These are phyloP conservation scores for Euzetes globulus DNA, from an alignment of 2,888 invertebrate species.

Conservation along the genomic window DNA sequence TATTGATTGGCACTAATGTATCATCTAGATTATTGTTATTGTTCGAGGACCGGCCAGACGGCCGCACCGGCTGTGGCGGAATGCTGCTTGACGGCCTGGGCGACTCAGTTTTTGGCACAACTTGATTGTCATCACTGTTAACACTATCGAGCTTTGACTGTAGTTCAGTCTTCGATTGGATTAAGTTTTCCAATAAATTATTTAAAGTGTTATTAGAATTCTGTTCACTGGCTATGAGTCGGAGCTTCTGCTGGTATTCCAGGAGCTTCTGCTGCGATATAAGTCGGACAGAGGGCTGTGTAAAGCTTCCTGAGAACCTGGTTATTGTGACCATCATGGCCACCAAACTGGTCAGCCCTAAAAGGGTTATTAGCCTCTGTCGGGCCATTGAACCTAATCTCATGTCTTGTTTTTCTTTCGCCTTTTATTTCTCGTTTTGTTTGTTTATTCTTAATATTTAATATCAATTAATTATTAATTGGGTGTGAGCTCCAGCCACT, in stretches of 20 bases:
- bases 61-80: too few species aligned
- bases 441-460: too few species aligned
- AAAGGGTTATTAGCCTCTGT: conserved; percentile 23
- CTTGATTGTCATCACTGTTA: not conserved
- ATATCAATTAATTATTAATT: too few species aligned
- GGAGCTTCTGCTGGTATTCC: not conserved
- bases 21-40: too few species aligned
- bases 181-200: conserved; percentile 7
- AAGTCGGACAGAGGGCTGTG: not conserved
- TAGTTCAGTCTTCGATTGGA: not conserved
- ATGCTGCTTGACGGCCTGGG: too few species aligned
- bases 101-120: too few species aligned
- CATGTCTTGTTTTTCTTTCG: too few species aligned
- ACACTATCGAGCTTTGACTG: not conserved
- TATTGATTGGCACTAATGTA: too few species aligned
- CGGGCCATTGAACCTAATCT: not conserved
- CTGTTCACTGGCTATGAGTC: not conserved
- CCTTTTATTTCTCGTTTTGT: too few species aligned
- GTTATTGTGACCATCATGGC: conserved; percentile 21
- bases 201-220: not conserved
- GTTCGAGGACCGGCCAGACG: too few species aligned
- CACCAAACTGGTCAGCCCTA: conserved; percentile 27
- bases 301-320: not conserved
- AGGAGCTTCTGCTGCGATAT: not conserved
- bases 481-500: too few species aligned